Evolutionary conservation across 2,888 invertebrate species (phyloP), one percentile per base, ranked within the genome.

Genomic region (Antheraea assamensis): DNA sequence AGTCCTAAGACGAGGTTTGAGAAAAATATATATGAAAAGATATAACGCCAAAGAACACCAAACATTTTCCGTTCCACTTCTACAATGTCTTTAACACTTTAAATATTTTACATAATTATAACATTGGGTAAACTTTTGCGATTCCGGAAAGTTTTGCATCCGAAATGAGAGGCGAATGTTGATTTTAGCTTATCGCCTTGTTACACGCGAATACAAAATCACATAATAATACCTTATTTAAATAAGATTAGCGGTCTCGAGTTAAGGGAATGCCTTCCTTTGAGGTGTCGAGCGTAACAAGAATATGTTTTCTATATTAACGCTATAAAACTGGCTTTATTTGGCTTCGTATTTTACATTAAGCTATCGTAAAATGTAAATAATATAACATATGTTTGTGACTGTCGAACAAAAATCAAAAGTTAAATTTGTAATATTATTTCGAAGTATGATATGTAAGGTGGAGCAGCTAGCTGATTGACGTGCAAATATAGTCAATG

Each of bases 201-300:
- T 82, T 79, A 82, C 87, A 87, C 83, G 81, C 85, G 77, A 85
- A 82, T 83, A 80, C 79, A 75, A 80, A 86, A 87, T 84, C 81
- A 81, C 79, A 80, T 82, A 80, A 82, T 83, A 85, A 86, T 83
- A 84, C 82, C 81, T 82, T 84, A 84, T 86, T 87, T 82, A 82
- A 84, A 83, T 85, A 81, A 84, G 84, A 85, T 85, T 83, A 83
- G 77, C 77, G 76, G 71, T 75, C 75, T 72, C 74, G 78, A 77
- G 78, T 80, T 77, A 76, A 78, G 76, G 77, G 76, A 76, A 79
- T 76, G 77, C 74, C 21, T 66, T 31, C 31, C 31, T 66, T 66
- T 31, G n/a, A 66, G 66, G 31, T 21, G 21, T 75, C 76, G 76
- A 80, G 76, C 80, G 74, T 35, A 77, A 27, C 10, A 78, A 74